Evolutionary conservation across 2,113 vertebrate species (phyloP).

Genomic region (Daubentonia madagascariensis): DNA sequence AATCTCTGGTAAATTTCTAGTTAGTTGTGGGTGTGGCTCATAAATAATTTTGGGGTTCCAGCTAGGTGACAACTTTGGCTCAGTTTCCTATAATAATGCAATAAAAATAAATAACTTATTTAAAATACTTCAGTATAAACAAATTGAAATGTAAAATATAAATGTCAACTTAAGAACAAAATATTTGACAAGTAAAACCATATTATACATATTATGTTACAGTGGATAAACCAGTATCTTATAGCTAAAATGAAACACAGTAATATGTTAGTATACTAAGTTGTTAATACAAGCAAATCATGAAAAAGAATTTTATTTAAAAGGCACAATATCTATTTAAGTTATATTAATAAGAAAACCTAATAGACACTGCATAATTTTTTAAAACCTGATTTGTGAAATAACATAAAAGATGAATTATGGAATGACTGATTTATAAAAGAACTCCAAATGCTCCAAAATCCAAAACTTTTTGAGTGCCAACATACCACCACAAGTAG

Average conservation of each 20-base stretch:
- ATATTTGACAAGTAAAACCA: not conserved
- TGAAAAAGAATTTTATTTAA: not conserved
- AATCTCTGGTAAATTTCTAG: conserved; percentile 88
- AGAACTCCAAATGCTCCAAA: not conserved
- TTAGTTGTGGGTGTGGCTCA: conserved; percentile 97
- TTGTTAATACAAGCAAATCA: not conserved
- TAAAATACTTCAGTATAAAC: conserved; percentile 7
- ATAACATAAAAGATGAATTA: not conserved
- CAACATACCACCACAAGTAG: not conserved
- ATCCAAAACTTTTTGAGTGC: not conserved
- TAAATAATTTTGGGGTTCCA: conserved; percentile 99
- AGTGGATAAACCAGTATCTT: not conserved
- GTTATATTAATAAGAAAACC: not conserved
- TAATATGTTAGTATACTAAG: not conserved
- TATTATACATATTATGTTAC: not conserved
- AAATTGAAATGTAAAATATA: not conserved
- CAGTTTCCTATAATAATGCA: conserved; percentile 88
- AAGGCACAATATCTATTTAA: not conserved
- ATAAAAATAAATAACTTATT: conserved; percentile 50
- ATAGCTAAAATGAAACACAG: not conserved
- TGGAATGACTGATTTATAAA: not conserved
- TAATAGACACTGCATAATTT: not conserved
- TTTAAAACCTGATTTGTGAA: not conserved
- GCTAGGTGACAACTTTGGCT: conserved; percentile 97
- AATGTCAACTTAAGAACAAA: not conserved